Evolutionary conservation across 2,888 invertebrate genomes (phyloP), one percentile per base, ranked within the genome.

Genomic region (Eulithis prunata): DNA sequence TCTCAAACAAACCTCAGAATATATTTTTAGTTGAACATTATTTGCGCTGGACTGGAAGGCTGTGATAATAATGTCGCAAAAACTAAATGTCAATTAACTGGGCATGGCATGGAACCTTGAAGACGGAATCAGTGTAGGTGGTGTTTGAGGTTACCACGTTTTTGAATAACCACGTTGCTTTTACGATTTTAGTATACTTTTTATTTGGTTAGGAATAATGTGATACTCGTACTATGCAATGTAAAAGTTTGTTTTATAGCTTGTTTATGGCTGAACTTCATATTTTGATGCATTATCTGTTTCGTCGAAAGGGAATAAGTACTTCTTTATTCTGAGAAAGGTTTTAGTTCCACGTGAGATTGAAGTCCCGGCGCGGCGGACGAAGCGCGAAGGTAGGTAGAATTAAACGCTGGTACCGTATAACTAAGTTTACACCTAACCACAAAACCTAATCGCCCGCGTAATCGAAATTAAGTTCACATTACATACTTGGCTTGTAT

Each of bases 401-500:
- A 10, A 10, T 10, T 38, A 38, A 4, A 38, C 6, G 38, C 38
- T 38, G 38, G 38, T 41, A 10, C 41, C 10, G 8, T 38, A 10
- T 41, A 14, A 13, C 47, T 47, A 8, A 21, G 41, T 51, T 65
- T 21, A 46, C 51, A 36, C 54, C 14, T 62, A 70, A 70, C 64
- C 68, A 36, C 68, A 57, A 66, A 68, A 52, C 66, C 57, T 60
- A 56, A 68, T 60, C 47, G 43, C 64, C 69, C 68, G 67, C 66
- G 69, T 73, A 55, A 21, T 57, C 13, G 64, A 58, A 54, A 54
- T 70, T 21, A 49, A 49, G 21, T 21, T 21, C 49, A 21, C 21
- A 78, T 80, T 83, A 87, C 87, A 82, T 86, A 92, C 91, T 84
- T 82, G 83, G 74, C 79, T 85, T 91, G 73, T 85, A 83, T 78